Evolutionary conservation across 2,888 invertebrate genomes (phyloP).

Genomic region (Norana najaformis): DNA sequence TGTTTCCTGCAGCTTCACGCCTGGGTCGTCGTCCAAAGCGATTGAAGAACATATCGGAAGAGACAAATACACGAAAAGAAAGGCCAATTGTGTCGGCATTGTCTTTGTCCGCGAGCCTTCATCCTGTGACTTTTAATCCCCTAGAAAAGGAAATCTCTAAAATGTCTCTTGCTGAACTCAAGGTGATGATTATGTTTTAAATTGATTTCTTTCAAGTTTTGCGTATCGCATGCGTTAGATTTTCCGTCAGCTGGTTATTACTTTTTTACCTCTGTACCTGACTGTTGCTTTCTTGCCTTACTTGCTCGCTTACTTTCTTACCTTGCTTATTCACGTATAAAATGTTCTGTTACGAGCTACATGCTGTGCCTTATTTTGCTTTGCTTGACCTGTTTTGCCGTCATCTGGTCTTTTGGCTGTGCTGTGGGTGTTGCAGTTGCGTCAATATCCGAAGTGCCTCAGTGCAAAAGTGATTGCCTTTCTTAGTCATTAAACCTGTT

Average conservation of each 20-base stretch:
- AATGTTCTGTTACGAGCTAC: background rate
- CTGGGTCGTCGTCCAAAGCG: constrained; percentile 61
- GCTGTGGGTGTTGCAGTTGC: background rate
- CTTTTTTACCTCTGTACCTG: no score
- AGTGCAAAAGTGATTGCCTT: background rate
- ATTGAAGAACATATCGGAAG: constrained; percentile 53
- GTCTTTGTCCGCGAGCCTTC: background rate
- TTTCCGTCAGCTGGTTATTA: background rate
- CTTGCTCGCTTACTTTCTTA: background rate
- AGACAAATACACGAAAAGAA: background rate
- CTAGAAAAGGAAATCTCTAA: background rate
- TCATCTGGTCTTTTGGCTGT: no score
- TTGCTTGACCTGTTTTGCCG: background rate
- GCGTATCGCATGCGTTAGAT: background rate
- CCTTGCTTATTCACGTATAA: background rate
- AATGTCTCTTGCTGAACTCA: background rate
- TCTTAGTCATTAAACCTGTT: background rate
- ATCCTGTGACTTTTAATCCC: background rate
- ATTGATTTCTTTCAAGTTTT: background rate
- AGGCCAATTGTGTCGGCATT: constrained; percentile 49
- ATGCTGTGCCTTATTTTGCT: background rate
- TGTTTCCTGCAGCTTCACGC: constrained; percentile 57
- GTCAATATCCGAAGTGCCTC: background rate
- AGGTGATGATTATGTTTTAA: background rate
- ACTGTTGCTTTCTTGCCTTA: background rate